Evolutionary conservation across 2,888 invertebrate genomes (phyloP).

Genomic region (Conus canariensis): DNA sequence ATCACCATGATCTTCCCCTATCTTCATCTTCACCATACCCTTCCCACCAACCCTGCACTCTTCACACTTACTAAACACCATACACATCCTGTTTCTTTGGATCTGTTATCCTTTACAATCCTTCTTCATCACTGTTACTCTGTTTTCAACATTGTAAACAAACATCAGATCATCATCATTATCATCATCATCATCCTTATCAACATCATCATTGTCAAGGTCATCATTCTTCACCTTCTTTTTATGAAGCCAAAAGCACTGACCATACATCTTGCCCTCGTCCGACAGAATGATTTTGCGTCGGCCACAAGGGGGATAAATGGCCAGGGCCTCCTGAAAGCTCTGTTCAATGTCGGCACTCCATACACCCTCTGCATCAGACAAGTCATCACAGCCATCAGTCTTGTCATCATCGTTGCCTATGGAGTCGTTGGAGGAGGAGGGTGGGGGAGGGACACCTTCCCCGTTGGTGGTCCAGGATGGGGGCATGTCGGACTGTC

Average conservation of each 20-base stretch:
- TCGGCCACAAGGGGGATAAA: slow-evolving; percentile 99
- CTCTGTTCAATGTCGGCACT: slow-evolving; percentile 99
- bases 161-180: too few species aligned
- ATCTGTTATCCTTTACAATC: too few species aligned
- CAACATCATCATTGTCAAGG: too few species aligned
- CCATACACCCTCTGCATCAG: slow-evolving; percentile 99
- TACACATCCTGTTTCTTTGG: too few species aligned
- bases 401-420: slow-evolving; percentile 72
- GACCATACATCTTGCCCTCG: slow-evolving; percentile 99
- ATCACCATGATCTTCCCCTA: too few species aligned
- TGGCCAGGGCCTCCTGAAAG: slow-evolving; percentile 99
- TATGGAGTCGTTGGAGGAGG: slow-evolving; percentile 43
- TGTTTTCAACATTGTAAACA: too few species aligned
- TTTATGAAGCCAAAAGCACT: slow-evolving; percentile 79
- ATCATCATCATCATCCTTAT: too few species aligned
- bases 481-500: slow-evolving; percentile 56
- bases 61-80: too few species aligned
- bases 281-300: slow-evolving; percentile 99
- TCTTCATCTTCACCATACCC: too few species aligned
- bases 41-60: too few species aligned
- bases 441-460: slow-evolving; percentile 47
- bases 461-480: slow-evolving; percentile 69
- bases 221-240: too few species aligned
- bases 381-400: slow-evolving; percentile 92
- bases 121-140: too few species aligned